These are phyloP conservation scores for Galagoides demidoff DNA, from an alignment of 2,797 vertebrate genomes.

Conservation along the genomic window DNA sequence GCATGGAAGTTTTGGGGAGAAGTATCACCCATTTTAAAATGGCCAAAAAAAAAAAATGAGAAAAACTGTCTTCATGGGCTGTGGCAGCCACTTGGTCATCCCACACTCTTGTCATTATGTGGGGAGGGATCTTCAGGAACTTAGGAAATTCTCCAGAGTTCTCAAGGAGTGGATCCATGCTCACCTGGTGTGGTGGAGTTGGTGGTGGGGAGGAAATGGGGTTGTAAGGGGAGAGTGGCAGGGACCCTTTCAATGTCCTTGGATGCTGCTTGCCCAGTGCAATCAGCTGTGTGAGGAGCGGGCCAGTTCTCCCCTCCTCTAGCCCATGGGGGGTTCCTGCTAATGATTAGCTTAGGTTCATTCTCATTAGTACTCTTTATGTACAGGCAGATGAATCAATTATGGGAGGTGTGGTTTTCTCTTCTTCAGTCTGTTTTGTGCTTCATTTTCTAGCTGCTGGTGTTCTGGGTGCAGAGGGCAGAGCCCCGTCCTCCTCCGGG, in stretches of 20 bases:
- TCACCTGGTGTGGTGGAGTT: background rate
- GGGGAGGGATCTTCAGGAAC: no score
- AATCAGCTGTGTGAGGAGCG: background rate
- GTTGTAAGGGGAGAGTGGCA: background rate
- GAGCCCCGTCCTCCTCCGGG: background rate
- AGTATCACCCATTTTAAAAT: background rate
- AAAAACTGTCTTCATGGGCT: background rate
- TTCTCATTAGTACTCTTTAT: slow-evolving; percentile 18
- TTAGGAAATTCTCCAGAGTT: background rate
- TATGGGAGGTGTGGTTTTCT: background rate
- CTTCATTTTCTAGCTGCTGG: background rate
- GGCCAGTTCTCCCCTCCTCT: background rate
- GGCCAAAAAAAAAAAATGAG: background rate
- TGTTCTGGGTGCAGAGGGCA: background rate
- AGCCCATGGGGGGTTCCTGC: slow-evolving; percentile 1
- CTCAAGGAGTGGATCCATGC: background rate
- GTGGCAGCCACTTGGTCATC: background rate
- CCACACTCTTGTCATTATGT: background rate
- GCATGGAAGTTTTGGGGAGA: background rate
- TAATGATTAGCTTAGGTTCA: background rate
- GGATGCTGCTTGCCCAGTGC: background rate
- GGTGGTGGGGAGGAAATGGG: background rate
- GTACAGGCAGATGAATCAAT: slow-evolving; percentile 32
- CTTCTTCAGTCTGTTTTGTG: background rate
- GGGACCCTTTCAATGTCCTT: background rate